Conservation (phyloP, 2,797 vertebrate genomes). For the Euthynnus affinis region DNA sequence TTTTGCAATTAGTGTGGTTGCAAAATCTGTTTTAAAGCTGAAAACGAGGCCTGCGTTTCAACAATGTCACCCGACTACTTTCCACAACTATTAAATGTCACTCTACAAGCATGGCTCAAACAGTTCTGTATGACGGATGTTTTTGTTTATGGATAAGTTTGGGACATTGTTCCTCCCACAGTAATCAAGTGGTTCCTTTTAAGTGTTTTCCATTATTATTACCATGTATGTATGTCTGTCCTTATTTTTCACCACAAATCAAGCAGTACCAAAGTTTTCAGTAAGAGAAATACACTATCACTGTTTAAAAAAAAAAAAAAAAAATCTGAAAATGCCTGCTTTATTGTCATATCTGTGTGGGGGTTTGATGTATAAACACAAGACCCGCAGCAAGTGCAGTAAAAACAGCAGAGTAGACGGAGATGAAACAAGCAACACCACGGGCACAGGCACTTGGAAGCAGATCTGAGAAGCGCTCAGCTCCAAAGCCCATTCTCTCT, state of each 20-base stretch:
- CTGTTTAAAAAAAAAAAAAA: constrained; percentile 10
- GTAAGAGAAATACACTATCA: neutral
- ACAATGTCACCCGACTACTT: constrained; percentile 40
- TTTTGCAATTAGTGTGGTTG: constrained; percentile 35
- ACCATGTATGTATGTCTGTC: constrained; percentile 2
- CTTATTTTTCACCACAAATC: constrained; percentile 41
- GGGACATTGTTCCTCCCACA: constrained; percentile 40
- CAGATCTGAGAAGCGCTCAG: constrained; percentile 82
- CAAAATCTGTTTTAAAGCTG: constrained; percentile 47
- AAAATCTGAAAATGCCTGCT: constrained; percentile 54
- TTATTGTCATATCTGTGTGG: constrained; percentile 29
- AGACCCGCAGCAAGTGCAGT: constrained; percentile 62
- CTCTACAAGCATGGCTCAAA: neutral
- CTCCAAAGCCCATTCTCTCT: constrained; percentile 68
- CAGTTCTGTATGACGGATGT: constrained; percentile 37
- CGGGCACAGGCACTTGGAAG: constrained; percentile 85
- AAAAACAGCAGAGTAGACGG: constrained; percentile 72
- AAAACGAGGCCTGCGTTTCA: constrained; percentile 25
- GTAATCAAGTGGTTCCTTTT: constrained; percentile 52
- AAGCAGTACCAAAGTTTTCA: neutral
- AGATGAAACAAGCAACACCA: constrained; percentile 84
- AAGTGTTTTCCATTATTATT: constrained; percentile 42
- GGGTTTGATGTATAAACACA: constrained; percentile 37
- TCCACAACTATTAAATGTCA: constrained; percentile 38
- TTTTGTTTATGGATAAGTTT: constrained; percentile 56